Conservation (phyloP, 2,797 vertebrate genomes). For the Bradypodion ventrale region DNA sequence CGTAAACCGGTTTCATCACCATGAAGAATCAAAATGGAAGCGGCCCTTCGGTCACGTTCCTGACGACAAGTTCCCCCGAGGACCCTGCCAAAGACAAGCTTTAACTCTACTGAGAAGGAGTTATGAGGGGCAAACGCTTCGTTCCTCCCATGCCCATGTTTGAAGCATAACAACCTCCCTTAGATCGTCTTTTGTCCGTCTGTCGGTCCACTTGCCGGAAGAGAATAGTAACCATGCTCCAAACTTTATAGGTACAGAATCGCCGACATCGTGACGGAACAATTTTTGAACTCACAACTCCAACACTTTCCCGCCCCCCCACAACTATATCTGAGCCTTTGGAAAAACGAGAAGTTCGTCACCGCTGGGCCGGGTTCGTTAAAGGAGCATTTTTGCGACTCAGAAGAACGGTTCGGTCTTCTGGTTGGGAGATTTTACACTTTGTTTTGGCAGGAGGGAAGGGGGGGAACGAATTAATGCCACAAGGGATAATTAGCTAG, state of each 20-base stretch:
- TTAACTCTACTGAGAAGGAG: slow-evolving; percentile 81
- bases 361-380: slow-evolving; percentile 58
- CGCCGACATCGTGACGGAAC: slow-evolving; percentile 80
- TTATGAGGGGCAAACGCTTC: slow-evolving; percentile 71
- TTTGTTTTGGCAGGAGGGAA: neutral
- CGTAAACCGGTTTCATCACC: slow-evolving; percentile 72
- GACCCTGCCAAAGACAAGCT: slow-evolving; percentile 80
- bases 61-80: slow-evolving; percentile 71
- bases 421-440: neutral
- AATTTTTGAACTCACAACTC: slow-evolving; percentile 67
- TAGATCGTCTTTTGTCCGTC: slow-evolving; percentile 69
- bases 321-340: slow-evolving; percentile 59
- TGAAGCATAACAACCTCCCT: slow-evolving; percentile 71
- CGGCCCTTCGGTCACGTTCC: slow-evolving; percentile 71
- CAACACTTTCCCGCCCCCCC: slow-evolving; percentile 46
- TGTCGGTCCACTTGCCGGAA: slow-evolving; percentile 72
- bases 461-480: slow-evolving; percentile 30
- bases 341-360: slow-evolving; percentile 57
- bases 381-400: slow-evolving; percentile 53
- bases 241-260: slow-evolving; percentile 76
- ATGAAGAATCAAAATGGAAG: slow-evolving; percentile 71
- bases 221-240: slow-evolving; percentile 76
- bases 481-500: slow-evolving; percentile 13
- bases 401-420: no score
- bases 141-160: slow-evolving; percentile 18